Evolutionary conservation across 2,797 vertebrate genomes (phyloP).

Genomic region (Syndactyla subalaris): DNA sequence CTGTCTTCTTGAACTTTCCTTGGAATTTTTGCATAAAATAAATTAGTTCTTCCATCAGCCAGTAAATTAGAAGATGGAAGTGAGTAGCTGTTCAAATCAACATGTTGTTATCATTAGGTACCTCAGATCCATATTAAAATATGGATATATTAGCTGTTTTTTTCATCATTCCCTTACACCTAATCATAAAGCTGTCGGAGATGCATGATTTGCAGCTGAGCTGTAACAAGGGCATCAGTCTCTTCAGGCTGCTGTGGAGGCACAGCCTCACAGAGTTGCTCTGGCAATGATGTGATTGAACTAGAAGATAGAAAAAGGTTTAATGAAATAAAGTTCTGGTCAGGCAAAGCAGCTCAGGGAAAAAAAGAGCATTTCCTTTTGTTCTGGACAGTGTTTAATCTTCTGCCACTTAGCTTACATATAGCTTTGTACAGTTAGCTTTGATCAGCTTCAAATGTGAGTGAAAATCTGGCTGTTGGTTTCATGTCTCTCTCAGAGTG

Average conservation of each 20-base stretch:
- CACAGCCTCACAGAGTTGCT: not conserved
- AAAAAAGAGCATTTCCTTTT: not conserved
- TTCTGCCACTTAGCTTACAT: not conserved
- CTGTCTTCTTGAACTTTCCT: conserved; percentile 24
- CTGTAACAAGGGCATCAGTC: not conserved
- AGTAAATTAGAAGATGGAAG: conserved; percentile 35
- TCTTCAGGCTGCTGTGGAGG: not conserved
- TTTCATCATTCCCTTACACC: not conserved
- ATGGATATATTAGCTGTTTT: not conserved
- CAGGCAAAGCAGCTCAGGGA: not conserved
- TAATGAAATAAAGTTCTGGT: not conserved
- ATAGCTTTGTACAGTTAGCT: not conserved
- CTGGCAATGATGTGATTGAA: not conserved
- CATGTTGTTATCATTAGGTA: conserved; percentile 21
- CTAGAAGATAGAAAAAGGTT: not conserved
- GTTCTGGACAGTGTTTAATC: not conserved
- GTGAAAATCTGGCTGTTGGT: not conserved
- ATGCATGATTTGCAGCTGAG: conserved; percentile 2
- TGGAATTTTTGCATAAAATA: conserved; percentile 46
- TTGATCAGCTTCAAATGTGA: conserved; percentile 28
- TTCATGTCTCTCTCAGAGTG: not conserved
- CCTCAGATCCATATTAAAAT: conserved; percentile 36
- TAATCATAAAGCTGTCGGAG: not conserved
- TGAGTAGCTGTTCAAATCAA: conserved; percentile 11
- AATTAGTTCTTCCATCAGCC: conserved; percentile 7